These are phyloP conservation scores for Numida meleagris DNA, from an alignment of 2,113 vertebrate genomes.

Conservation along the genomic window DNA sequence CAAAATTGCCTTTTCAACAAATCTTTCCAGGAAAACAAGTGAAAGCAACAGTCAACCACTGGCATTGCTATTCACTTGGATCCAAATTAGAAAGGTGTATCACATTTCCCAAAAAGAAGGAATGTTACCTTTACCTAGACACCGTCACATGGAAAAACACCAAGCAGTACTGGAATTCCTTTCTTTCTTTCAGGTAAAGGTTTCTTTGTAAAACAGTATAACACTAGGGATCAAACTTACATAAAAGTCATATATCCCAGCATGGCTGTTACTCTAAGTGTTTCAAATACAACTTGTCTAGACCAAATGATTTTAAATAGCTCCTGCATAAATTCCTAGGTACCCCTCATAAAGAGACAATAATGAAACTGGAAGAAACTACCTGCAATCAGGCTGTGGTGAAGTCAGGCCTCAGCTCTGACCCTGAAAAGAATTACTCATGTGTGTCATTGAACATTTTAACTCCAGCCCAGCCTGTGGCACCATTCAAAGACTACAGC, in stretches of 20 bases:
- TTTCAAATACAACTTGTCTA: neutral
- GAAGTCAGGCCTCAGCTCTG: neutral
- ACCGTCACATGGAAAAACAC: neutral
- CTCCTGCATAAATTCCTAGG: neutral
- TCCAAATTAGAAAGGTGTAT: neutral
- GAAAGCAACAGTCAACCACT: neutral
- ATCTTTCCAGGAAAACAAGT: neutral
- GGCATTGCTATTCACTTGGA: neutral
- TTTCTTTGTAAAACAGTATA: neutral
- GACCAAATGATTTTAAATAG: neutral
- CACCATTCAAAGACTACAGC: neutral
- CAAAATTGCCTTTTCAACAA: neutral
- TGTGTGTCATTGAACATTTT: neutral
- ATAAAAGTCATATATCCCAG: neutral
- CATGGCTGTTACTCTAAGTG: neutral
- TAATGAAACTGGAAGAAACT: neutral
- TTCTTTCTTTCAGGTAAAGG: neutral
- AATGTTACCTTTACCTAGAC: neutral
- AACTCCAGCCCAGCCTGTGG: neutral
- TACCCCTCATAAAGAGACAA: neutral
- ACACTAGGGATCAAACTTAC: neutral
- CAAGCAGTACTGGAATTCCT: neutral
- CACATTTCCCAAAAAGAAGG: neutral
- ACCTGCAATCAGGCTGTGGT: neutral
- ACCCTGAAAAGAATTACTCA: rapidly evolving